phyloP scores from a whole-genome alignment of 2,797 vertebrate genomes.

The Eulemur mongoz region DNA sequence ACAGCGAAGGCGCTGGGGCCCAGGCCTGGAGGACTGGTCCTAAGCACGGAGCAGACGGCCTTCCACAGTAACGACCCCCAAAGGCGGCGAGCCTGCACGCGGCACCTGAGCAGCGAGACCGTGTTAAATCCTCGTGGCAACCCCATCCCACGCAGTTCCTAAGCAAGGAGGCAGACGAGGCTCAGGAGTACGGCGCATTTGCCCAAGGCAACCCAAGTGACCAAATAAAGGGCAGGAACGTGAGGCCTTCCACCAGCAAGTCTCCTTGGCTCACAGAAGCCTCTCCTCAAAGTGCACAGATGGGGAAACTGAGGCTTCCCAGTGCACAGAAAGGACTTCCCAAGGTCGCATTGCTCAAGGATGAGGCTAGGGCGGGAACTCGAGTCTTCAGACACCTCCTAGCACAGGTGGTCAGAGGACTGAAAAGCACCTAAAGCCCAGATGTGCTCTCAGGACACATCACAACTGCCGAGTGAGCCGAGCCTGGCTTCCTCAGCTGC shows the following conservation, averaged over 20 bases:
- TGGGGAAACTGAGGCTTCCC: background rate
- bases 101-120: background rate
- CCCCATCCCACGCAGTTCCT: background rate
- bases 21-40: background rate
- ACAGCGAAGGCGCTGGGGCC: accelerated
- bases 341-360: background rate
- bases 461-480: accelerated
- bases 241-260: background rate
- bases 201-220: accelerated
- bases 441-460: background rate
- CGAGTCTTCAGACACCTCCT: background rate
- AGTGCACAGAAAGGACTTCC: background rate
- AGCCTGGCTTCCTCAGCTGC: background rate
- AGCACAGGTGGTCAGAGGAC: background rate
- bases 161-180: accelerated
- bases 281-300: background rate
- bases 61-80: accelerated
- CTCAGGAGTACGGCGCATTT: accelerated
- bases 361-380: background rate
- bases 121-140: accelerated
- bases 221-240: accelerated
- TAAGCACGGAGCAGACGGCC: accelerated
- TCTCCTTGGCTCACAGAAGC: background rate
- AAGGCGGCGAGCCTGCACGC: accelerated
- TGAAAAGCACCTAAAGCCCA: background rate